A percentile compares a stretch with the other conserved stretches of the same genome.
Evolutionary conservation across 2,113 vertebrate genomes (phyloP).

Genomic region (Salvelinus alpinus): DNA sequence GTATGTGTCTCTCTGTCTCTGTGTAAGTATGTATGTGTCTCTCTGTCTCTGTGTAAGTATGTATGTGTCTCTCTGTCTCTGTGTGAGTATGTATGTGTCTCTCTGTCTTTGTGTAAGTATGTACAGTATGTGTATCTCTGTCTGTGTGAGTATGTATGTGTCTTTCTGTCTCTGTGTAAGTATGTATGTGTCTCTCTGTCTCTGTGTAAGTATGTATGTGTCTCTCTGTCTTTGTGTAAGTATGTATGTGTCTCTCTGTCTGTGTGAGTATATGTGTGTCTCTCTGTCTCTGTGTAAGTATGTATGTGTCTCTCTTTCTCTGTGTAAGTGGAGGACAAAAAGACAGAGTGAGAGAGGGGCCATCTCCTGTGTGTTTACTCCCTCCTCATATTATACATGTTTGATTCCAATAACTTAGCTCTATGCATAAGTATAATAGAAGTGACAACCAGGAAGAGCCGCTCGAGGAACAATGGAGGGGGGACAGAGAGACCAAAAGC

Average conservation of each 20-base stretch:
- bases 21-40: not conserved
- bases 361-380: constrained; percentile 29
- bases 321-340: not conserved
- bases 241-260: not conserved
- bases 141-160: no score
- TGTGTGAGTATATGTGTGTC: constrained; percentile 2
- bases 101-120: no score
- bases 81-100: no score
- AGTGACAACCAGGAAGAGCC: constrained; percentile 42
- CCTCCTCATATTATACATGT: constrained; percentile 44
- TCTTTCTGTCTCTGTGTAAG: no score
- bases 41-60: no score
- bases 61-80: no score
- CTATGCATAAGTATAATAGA: constrained; percentile 37
- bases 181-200: no score
- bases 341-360: not conserved
- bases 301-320: constrained; percentile 1
- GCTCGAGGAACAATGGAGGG: constrained; percentile 25
- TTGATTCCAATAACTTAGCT: constrained; percentile 48
- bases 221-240: not conserved
- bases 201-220: no score
- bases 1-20: not conserved
- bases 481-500: not conserved
- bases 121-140: no score
- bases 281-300: not conserved